Evolutionary conservation across 2,113 vertebrate species (phyloP), one percentile per base, ranked within the genome.

Genomic region (Notechis scutatus): DNA sequence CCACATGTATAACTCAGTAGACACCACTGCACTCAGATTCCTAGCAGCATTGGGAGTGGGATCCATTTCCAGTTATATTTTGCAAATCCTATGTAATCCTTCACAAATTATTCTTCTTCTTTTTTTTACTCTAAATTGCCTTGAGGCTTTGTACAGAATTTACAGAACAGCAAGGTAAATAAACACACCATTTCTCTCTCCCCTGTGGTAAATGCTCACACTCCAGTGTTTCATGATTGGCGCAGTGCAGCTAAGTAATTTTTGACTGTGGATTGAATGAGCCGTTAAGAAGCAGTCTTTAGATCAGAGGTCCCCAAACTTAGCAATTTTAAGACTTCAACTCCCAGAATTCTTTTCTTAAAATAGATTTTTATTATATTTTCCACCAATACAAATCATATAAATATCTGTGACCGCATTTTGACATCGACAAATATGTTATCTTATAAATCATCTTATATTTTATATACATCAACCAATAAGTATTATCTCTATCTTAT

Each of bases 61-160:
- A 45, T 26, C n/a, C 47, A 69, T 34, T 87, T 85, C 55, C 64
- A 88, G 45, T 89, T 85, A 81, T 64, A 89, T 54, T 56, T 85
- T 89, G 87, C 29, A 81, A 57, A 85, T 69, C 69, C n/a, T 45
- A 47, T 23, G 64, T 69, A 12, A 10, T 81, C 15, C 0, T 0
- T 45, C 50, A 47, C 3, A 24, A 92, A 81, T n/a, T 24, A n/a
- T 89, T 55, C 39, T 54, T 42, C 21, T 29, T 45, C 12, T 45
- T 87, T 55, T 87, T 92, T 54, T 88, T 69, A 52, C 87, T 88
- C 54, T 45, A 81, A 92, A 89, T 52, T 55, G 59, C 91, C 91
- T 52, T 29, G 15, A 6, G 59, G 87, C 61, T 55, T 18, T 2
- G 1, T 26, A 88, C 61, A 57, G 91, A 14, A 29, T 86, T 57